Conservation (phyloP, 1,140 invertebrate species). For the Drosophila miranda region DNA sequence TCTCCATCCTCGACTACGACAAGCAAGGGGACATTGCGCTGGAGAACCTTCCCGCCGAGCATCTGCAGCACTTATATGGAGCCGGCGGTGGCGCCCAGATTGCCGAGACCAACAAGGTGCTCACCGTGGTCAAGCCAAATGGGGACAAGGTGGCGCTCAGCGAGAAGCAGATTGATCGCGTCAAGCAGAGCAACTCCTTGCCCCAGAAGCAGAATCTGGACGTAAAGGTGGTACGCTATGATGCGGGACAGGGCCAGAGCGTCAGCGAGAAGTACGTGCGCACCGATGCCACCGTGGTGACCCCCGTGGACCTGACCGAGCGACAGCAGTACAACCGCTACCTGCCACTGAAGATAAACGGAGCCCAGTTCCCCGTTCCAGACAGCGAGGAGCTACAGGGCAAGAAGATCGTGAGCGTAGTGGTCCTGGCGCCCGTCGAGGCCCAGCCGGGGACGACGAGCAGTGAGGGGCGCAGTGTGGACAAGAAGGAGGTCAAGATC, state of each 20-base stretch:
- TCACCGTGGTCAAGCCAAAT: constrained; percentile 85
- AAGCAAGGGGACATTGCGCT: constrained; percentile 93
- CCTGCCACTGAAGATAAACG: constrained; percentile 91
- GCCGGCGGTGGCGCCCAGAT: constrained; percentile 88
- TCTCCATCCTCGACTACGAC: constrained; percentile 92
- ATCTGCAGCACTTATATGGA: constrained; percentile 91
- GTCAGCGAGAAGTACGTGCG: constrained; percentile 89
- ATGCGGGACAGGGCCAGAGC: constrained; percentile 88
- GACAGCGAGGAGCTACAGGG: constrained; percentile 88
- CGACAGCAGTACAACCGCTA: constrained; percentile 91
- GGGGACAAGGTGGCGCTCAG: constrained; percentile 83
- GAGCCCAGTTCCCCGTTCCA: constrained; percentile 91
- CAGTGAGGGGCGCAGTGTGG: constrained; percentile 71
- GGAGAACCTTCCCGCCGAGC: constrained; percentile 92
- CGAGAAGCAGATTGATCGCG: constrained; percentile 83
- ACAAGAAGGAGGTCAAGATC: constrained; percentile 85
- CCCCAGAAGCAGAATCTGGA: constrained; percentile 86
- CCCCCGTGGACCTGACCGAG: constrained; percentile 88
- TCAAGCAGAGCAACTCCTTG: constrained; percentile 80
- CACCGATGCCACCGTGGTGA: constrained; percentile 88
- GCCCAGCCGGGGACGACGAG: constrained; percentile 79
- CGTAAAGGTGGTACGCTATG: constrained; percentile 92
- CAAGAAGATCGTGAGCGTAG: constrained; percentile 90
- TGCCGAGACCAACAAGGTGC: constrained; percentile 87
- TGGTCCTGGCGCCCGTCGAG: constrained; percentile 91